Conservation (phyloP, 2,888 invertebrate genomes). For the Hirtodrosophila trivittata region DNA sequence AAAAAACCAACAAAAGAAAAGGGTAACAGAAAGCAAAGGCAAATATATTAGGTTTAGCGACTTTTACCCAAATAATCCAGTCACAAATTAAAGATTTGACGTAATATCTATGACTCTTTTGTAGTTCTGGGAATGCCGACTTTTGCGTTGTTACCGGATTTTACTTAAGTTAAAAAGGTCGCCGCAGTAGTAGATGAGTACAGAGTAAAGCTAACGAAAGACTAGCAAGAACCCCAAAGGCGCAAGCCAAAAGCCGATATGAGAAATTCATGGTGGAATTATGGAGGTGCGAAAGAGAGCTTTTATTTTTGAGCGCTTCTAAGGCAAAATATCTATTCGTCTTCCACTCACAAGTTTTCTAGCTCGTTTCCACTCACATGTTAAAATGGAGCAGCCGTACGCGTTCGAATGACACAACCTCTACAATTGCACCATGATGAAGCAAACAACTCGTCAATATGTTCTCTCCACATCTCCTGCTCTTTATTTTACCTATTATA, state of each 20-base stretch:
- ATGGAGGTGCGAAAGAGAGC: no score
- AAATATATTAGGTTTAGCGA: conserved; percentile 15
- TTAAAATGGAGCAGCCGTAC: no score
- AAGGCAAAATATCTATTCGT: no score
- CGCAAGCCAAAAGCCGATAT: not conserved
- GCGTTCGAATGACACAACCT: no score
- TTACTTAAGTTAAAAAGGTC: conserved; percentile 26
- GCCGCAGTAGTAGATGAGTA: no score
- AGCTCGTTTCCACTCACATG: no score
- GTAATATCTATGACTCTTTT: conserved; percentile 2
- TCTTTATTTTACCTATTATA: conserved; percentile 1
- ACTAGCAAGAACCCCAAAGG: not conserved
- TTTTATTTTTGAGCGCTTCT: no score
- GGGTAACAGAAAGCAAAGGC: conserved; percentile 8
- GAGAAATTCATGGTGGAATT: not conserved
- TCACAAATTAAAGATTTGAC: conserved; percentile 11
- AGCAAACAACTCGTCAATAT: no score
- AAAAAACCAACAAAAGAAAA: conserved; percentile 7
- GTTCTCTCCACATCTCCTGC: no score
- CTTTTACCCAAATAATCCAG: conserved; percentile 34
- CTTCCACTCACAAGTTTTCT: no score
- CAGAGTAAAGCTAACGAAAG: conserved; percentile 16
- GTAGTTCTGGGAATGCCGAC: conserved; percentile 13
- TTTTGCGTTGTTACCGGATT: no score
- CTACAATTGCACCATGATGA: no score